These are phyloP conservation scores for Polypedilum pembai DNA, from an alignment of 1,140 invertebrate genomes.

Conservation along the genomic window DNA sequence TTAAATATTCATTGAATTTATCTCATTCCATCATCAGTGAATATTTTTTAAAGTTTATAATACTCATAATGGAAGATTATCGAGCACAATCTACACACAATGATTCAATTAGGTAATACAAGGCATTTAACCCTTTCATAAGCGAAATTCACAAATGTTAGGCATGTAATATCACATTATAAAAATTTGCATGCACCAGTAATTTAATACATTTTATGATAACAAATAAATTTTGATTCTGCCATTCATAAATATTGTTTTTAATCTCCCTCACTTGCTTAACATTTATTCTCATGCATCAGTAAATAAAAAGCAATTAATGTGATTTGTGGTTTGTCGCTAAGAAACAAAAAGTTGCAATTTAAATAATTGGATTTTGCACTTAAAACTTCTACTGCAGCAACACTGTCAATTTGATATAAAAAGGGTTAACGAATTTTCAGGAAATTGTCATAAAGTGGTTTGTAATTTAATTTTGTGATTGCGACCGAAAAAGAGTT, in stretches of 20 bases:
- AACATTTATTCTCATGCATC: background rate
- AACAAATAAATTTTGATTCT: background rate
- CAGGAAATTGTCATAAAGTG: constrained; percentile 24
- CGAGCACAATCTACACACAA: background rate
- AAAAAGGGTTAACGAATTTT: constrained; percentile 4
- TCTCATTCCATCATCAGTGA: background rate
- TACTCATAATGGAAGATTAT: background rate
- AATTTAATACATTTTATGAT: constrained; percentile 22
- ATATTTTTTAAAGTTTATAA: too few relatives aligned
- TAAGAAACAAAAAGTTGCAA: constrained; percentile 9
- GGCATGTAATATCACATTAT: background rate
- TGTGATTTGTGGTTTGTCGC: constrained; percentile 5
- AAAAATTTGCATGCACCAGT: constrained; percentile 20
- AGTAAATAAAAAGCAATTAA: constrained; percentile 21
- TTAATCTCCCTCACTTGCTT: background rate
- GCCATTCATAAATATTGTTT: constrained; percentile 5
- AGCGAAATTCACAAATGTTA: constrained; percentile 8
- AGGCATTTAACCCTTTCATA: background rate
- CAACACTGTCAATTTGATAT: background rate
- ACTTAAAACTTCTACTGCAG: constrained; percentile 21
- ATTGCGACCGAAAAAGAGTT: background rate
- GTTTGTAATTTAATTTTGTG: constrained; percentile 23
- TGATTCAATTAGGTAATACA: constrained; percentile 2
- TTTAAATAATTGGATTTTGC: constrained; percentile 27
- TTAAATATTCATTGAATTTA: background rate